Evolutionary conservation across 2,888 invertebrate genomes (phyloP).

Genomic region (Nematopogon swammerdamellus): DNA sequence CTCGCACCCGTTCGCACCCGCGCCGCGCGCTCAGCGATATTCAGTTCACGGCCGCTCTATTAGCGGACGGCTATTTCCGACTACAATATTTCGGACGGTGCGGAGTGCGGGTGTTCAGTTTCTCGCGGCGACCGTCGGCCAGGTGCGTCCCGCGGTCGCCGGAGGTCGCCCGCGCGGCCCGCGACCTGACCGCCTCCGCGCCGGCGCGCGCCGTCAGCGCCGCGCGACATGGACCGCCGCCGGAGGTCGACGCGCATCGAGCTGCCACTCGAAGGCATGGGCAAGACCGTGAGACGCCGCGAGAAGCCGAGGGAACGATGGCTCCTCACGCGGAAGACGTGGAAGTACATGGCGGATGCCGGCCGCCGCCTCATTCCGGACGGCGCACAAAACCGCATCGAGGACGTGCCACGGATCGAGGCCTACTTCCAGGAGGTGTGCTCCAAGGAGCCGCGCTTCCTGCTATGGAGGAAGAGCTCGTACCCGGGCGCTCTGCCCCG

Average conservation of each 20-base stretch:
- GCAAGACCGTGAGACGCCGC: conserved; percentile 54
- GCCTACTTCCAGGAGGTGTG: conserved; percentile 83
- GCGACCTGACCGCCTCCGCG: conserved; percentile 19
- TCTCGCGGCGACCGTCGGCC: conserved; percentile 40
- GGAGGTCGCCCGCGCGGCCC: conserved; percentile 4
- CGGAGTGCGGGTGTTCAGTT: conserved; percentile 36
- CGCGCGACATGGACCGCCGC: conserved; percentile 36
- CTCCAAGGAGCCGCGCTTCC: conserved; percentile 70
- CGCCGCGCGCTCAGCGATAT: conserved; percentile 35
- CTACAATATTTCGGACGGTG: conserved; percentile 41
- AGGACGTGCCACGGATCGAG: conserved; percentile 78
- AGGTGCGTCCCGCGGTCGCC: conserved; percentile 14
- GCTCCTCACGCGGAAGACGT: conserved; percentile 84
- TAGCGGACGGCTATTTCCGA: conserved; percentile 49
- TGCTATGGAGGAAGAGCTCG: conserved; percentile 80
- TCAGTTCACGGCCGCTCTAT: conserved; percentile 54
- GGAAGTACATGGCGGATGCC: conserved; percentile 91
- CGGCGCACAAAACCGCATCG: conserved; percentile 65
- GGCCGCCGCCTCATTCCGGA: conserved; percentile 85
- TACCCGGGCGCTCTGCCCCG: conserved; percentile 71
- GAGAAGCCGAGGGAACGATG: conserved; percentile 73
- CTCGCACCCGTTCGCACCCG: conserved; percentile 1
- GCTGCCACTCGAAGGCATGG: conserved; percentile 55
- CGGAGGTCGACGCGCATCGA: conserved; percentile 35
- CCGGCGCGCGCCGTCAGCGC: conserved; percentile 22